Base-by-base conservation (phyloP, 2,797 vertebrate species). In the Darevskia nairensis region DNA sequence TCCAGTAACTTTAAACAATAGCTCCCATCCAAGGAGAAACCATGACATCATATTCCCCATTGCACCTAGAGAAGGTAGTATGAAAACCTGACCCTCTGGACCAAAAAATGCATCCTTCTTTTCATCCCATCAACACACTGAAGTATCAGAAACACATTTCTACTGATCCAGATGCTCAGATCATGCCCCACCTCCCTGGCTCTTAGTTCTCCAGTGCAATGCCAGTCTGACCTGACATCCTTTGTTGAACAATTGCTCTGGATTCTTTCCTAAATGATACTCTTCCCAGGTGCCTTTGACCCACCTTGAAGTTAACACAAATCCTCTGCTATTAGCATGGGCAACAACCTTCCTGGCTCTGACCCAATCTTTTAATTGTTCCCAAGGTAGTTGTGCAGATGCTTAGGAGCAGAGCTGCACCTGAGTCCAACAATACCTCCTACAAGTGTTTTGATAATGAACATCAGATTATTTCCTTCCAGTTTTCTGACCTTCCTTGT, bases 341-440 rank as follows among this genome's bases (percentile, higher is more conserved):
- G n/a, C 21, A 29, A 71, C 50, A 89, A 80, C 3, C 29, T 61
- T 84, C 55, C 50, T 50, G n/a, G 39, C 39, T 46, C 39, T 85
- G 32, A 32, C 1, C 23, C 59, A 80, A 46, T 80, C 76, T 64
- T 80, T 46, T 89, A 85, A 85, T 80, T 80, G n/a, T 64, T 85
- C 68, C 83, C 77, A 85, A 64, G 83, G 68, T 17, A 61, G 23
- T 35, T 89, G 46, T 46, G 17, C 80, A 74, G 66, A 50, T 39
- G 7, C 55, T 80, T 46, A 80, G 35, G 35, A 35, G 19, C 21
- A 88, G 19, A 39, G 68, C 68, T 80, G 68, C 75, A 89, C 29
- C 50, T 89, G 76, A 66, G 50, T n/a, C 76, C 83, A 64, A 44
- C 75, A 59, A 50, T 59, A 84, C 35, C 8, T 35, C 64, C 50